Conservation (phyloP, 2,888 invertebrate genomes). For the Ischnus inquisitorius region DNA sequence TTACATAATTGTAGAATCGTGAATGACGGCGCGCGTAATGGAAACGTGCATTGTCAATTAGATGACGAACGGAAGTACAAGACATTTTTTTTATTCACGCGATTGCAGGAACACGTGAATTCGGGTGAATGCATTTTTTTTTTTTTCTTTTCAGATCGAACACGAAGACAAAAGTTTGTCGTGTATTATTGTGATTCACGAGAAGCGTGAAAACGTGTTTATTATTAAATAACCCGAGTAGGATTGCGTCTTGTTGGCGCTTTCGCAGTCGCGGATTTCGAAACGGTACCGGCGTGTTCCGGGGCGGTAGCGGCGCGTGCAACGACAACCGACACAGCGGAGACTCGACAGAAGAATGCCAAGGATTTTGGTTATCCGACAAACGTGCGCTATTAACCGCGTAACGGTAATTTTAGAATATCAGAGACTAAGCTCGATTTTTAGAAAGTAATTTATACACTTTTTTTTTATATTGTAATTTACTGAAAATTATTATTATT, state of each 20-base stretch:
- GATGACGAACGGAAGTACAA: constrained; percentile 2
- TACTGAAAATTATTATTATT: neutral
- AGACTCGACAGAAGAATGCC: constrained; percentile 23
- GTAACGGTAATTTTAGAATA: constrained; percentile 35
- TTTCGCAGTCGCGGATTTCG: constrained; percentile 8
- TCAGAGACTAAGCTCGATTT: neutral
- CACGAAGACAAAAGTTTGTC: neutral
- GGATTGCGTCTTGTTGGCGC: neutral
- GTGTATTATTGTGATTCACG: neutral
- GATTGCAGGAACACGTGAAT: neutral
- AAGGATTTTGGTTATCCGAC: constrained; percentile 23
- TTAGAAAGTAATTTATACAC: constrained; percentile 19
- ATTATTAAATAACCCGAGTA: neutral
- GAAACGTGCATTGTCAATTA: constrained; percentile 16
- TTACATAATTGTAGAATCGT: constrained; percentile 49
- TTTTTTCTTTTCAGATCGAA: neutral
- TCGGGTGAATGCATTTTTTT: neutral
- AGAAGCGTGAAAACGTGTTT: neutral
- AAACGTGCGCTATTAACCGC: constrained; percentile 15
- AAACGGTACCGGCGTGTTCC: constrained; percentile 52
- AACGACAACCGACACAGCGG: constrained; percentile 5
- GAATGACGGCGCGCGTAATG: constrained; percentile 16
- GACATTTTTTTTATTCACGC: neutral
- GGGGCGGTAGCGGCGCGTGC: constrained; percentile 14
- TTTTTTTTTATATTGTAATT: neutral